Evolutionary conservation across 2,113 vertebrate species (phyloP).

Genomic region (Phyllopteryx taeniolatus): DNA sequence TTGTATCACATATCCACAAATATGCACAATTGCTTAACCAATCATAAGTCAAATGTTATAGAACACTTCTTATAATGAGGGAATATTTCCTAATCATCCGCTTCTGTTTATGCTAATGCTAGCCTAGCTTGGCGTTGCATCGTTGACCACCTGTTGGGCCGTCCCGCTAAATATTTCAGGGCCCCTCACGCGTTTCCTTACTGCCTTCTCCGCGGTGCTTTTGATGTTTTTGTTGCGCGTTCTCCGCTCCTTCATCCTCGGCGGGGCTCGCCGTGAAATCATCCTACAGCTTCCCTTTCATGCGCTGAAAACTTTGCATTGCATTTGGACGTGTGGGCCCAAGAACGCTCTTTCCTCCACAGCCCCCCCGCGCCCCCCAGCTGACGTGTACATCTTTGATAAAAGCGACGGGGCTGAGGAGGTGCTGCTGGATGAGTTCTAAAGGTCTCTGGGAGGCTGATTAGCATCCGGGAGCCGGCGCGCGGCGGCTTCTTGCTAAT

Average conservation of each 20-base stretch:
- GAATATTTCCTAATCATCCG: background rate
- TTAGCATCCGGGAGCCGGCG: constrained; percentile 85
- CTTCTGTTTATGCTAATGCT: background rate
- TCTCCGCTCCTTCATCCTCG: constrained; percentile 74
- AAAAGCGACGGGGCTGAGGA: constrained; percentile 81
- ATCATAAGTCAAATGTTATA: background rate
- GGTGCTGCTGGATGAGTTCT: constrained; percentile 86
- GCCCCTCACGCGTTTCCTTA: constrained; percentile 19
- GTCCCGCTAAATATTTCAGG: constrained; percentile 83
- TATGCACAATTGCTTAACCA: background rate
- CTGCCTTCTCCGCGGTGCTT: constrained; percentile 63
- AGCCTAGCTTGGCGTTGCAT: constrained; percentile 42
- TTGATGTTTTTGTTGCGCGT: constrained; percentile 90
- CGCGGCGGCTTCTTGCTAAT: constrained; percentile 82
- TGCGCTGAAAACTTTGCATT: constrained; percentile 91
- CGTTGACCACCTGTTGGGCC: constrained; percentile 86
- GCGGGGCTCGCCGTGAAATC: constrained; percentile 81
- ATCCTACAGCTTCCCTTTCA: constrained; percentile 82
- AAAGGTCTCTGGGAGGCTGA: constrained; percentile 98
- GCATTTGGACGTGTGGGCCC: constrained; percentile 94
- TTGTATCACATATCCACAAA: background rate
- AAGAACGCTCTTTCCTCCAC: constrained; percentile 77
- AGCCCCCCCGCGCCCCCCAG: constrained; percentile 5
- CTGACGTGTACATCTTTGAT: constrained; percentile 94
- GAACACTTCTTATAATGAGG: background rate